phyloP scores from a whole-genome alignment of 1,140 invertebrate genomes.

The Nymphalis io region DNA sequence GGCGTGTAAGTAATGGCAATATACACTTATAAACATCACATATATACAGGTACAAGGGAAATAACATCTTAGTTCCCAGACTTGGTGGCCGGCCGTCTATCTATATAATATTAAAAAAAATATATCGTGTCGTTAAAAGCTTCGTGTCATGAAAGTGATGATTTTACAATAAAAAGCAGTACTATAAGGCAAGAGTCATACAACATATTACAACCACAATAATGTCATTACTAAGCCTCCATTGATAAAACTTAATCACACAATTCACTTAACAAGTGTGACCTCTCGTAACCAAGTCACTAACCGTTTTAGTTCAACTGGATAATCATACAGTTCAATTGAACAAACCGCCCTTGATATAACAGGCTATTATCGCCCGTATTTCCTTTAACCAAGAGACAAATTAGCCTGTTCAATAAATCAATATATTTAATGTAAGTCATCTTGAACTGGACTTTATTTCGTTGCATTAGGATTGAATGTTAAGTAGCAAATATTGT shows the following conservation, averaged over 20 bases:
- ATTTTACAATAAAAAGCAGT: no score
- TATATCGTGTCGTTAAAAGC: no score
- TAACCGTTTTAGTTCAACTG: constrained; percentile 44
- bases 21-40: no score
- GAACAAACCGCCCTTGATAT: background rate
- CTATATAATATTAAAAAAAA: no score
- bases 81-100: no score
- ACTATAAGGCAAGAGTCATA: background rate
- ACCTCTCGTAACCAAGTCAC: constrained; percentile 39
- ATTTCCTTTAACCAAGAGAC: constrained; percentile 2
- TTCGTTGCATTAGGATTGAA: background rate
- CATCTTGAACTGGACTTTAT: background rate
- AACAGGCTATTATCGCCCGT: constrained; percentile 11
- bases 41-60: no score
- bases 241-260: constrained; percentile 37
- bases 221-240: constrained; percentile 17
- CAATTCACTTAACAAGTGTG: constrained; percentile 45
- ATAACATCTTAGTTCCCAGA: no score
- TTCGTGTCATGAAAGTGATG: no score
- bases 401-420: background rate
- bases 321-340: constrained; percentile 30
- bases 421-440: background rate
- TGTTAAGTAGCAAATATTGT: background rate
- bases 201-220: background rate
- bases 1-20: no score